phyloP scores from a whole-genome alignment of 2,113 vertebrate species.

The Onychorhynchus coronatus region DNA sequence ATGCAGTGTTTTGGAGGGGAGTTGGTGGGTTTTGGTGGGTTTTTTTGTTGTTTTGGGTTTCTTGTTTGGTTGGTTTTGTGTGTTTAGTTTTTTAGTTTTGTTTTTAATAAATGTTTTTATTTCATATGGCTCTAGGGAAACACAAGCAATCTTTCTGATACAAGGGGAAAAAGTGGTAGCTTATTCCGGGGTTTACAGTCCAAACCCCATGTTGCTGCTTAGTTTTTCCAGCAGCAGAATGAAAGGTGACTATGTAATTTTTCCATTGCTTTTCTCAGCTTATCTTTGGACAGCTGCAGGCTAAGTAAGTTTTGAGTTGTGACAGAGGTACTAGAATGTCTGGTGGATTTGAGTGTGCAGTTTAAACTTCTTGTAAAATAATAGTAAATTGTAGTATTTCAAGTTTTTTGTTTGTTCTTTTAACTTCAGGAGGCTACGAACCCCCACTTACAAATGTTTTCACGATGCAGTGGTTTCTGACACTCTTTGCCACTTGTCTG shows the following conservation, averaged over 20 bases:
- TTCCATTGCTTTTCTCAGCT: neutral
- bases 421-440: conserved; percentile 91
- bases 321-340: neutral
- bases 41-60: neutral
- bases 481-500: conserved; percentile 97
- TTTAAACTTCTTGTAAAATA: neutral
- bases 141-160: neutral
- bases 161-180: neutral
- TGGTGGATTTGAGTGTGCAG: neutral
- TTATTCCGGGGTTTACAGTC: neutral
- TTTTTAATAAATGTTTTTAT: neutral
- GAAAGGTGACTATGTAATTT: neutral
- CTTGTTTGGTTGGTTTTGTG: neutral
- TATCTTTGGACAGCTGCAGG: neutral
- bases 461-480: conserved; percentile 99
- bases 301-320: neutral
- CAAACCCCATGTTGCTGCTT: neutral
- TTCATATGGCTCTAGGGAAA: neutral
- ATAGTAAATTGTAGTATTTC: neutral
- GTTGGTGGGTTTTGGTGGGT: neutral
- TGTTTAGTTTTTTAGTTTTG: too few species aligned
- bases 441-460: conserved; percentile 97
- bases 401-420: neutral
- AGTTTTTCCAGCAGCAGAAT: neutral
- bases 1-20: neutral